Evolutionary conservation across 1,140 invertebrate genomes (phyloP).

Genomic region (Nasonia longicornis): DNA sequence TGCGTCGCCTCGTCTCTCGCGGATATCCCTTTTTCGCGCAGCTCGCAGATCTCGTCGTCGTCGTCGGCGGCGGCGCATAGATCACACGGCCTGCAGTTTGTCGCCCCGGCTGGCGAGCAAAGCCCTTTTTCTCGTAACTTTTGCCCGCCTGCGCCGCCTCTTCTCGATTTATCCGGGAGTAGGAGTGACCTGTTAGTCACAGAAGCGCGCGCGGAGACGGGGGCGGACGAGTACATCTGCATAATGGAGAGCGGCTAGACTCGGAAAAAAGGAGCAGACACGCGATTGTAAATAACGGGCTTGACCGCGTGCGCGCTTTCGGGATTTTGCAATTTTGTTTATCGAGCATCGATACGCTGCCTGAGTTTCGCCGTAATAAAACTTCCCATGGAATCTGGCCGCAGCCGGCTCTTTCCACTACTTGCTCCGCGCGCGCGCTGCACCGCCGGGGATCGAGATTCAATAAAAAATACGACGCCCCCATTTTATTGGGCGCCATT

Average conservation of each 20-base stretch:
- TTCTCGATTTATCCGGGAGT: slow-evolving; percentile 41
- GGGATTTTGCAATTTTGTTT: background rate
- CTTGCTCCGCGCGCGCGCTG: too few relatives aligned
- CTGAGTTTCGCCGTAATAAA: too few relatives aligned
- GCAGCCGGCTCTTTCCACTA: too few relatives aligned
- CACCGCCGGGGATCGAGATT: background rate
- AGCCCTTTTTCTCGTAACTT: slow-evolving; percentile 29
- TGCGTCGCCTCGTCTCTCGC: background rate
- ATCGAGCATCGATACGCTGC: background rate
- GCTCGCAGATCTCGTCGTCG: slow-evolving; percentile 1
- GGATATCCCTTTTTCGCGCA: background rate
- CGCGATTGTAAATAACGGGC: background rate
- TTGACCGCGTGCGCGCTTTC: background rate
- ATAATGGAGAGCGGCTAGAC: slow-evolving; percentile 42
- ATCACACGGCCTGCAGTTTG: slow-evolving; percentile 32
- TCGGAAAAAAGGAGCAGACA: background rate
- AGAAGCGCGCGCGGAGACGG: background rate
- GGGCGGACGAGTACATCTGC: slow-evolving; percentile 35
- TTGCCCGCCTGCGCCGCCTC: slow-evolving; percentile 24
- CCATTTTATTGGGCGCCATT: background rate
- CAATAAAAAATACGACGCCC: background rate
- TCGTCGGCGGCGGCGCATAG: slow-evolving; percentile 12
- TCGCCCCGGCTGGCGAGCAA: slow-evolving; percentile 12
- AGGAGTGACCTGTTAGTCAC: slow-evolving; percentile 41
- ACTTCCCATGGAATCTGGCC: too few relatives aligned